Evolutionary conservation across 2,888 invertebrate genomes (phyloP), one percentile per base, ranked within the genome.

Genomic region (Parnassius apollo): DNA sequence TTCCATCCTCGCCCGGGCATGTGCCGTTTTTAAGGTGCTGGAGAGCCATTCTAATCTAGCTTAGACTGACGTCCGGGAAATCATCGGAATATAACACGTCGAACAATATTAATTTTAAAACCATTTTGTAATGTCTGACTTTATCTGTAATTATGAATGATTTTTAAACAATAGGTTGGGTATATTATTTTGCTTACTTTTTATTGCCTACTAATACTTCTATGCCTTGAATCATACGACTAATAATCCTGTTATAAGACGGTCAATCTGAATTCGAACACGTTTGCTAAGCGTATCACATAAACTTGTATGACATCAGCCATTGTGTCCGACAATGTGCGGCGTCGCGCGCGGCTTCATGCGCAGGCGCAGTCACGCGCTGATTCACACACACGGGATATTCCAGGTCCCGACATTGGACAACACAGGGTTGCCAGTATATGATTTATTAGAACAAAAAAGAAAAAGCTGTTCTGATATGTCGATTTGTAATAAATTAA

Each of bases 301-400:
- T 70, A 74, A 74, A 68, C 72, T 65, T 69, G 79, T 77, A 83
- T 86, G 86, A 87, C 86, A 86, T 84, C 84, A 84, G 77, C 83
- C 74, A 84, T 86, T 88, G 88, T 87, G 76, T 76, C 67, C 73
- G 80, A 83, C 85, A 86, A 82, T 83, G 81, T 76, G 74, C 69
- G 35, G 46, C 25, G 56, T 35, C 18, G 49, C 13, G 42, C 18
- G 35, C 35, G 56, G 70, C 66, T 73, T 80, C 80, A 77, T 77
- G 82, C 82, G 77, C 77, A 71, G 71, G 69, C 67, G 70, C 75
- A 76, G 85, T 85, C 85, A 87, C 81, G 84, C 82, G 81, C 81
- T 87, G 87, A 86, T 81, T 87, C 87, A 78, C 73, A 56, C 49
- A 60, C 49, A 49, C 56, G 61, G 50, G 61, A 61, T 55, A 49